These are phyloP conservation scores for Anas bernieri DNA, from an alignment of 2,797 vertebrate species.

Conservation along the genomic window DNA sequence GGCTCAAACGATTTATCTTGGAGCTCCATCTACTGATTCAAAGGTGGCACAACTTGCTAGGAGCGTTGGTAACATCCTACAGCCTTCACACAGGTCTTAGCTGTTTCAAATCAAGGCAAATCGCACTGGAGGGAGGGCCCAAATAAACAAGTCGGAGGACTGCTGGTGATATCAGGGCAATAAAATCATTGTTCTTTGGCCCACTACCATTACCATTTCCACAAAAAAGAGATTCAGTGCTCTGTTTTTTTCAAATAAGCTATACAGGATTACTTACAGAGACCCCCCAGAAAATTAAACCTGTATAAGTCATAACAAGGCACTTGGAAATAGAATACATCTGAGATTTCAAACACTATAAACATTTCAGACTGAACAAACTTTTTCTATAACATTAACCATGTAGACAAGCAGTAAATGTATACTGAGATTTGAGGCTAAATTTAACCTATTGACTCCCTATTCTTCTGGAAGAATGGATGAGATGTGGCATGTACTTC, in stretches of 20 bases:
- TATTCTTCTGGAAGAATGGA: background rate
- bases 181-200: background rate
- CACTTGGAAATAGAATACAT: background rate
- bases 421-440: background rate
- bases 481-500: background rate
- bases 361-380: background rate
- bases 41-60: background rate
- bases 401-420: background rate
- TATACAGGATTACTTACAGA: background rate
- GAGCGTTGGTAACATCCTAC: background rate
- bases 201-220: background rate
- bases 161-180: background rate
- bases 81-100: background rate
- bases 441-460: background rate
- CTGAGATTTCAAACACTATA: background rate
- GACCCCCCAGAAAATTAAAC: background rate
- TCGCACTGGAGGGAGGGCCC: background rate
- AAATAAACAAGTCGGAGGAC: background rate
- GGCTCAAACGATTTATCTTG: slow-evolving; percentile 48
- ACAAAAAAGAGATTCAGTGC: background rate
- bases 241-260: background rate
- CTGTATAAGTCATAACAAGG: background rate
- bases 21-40: slow-evolving; percentile 66
- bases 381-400: background rate
- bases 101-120: background rate